Base-by-base conservation (phyloP, 1,140 invertebrate species). In the Nilaparvata lugens region DNA sequence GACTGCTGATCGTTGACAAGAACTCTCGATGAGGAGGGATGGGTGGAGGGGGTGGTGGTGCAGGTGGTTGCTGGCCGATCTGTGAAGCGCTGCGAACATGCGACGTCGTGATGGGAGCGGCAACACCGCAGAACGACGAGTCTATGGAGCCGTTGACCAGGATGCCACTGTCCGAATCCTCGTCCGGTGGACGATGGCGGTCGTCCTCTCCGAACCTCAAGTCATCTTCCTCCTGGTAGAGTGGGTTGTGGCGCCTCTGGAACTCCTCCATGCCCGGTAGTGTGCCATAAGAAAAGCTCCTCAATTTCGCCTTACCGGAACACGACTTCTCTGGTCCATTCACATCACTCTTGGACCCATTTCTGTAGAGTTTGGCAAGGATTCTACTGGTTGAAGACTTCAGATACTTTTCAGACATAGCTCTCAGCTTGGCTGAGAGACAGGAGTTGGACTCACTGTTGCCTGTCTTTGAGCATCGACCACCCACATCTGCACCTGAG, bases 261-360 rank as follows among this genome's bases (percentile, higher is more conserved):
- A 88, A 80, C 67, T 87, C 85, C 58, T 87, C 84, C 53, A 89
- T 72, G 1, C 84, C 84, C 0, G 86, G 86, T 42, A 88, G 67
- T 3, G 85, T 82, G 1, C 86, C 86, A 63, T 87, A 88, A 0
- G 86, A 88, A 67, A 88, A 88, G 67, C 86, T 88, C 13, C 87
- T 74, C 16, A 86, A 68, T 71, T 86, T 83, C 19, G 80, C 79
- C 64, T 79, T 79, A 0, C 79, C 18, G 1, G 56, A 18, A 78
- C 18, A 75, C 74, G 55, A 77, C 45, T 62, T 74, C 66, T 56
- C 66, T 63, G 60, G 69, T 71, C 58, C 73, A 70, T 60, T 66
- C 70, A 4, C 69, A 70, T 43, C 67, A 70, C 65, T 73, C 73
- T 68, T 78, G 18, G 55, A 48, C 13, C 43, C 56, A n/a, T 63